A percentile compares a stretch with the other conserved stretches of the same genome.
Conservation (phyloP, 2,113 vertebrate genomes). For the Zingel zingel region DNA sequence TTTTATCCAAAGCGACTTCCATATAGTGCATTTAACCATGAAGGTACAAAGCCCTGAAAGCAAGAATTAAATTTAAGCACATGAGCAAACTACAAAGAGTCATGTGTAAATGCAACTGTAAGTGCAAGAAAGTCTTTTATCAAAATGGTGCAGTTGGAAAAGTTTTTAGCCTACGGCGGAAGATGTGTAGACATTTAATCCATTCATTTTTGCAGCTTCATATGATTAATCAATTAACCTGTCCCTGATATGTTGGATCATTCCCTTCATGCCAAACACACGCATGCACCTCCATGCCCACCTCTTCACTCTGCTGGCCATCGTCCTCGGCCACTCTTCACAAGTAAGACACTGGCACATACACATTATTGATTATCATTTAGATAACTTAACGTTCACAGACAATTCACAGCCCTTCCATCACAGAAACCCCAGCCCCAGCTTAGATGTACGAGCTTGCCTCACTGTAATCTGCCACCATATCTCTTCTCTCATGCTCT, state of each 20-base stretch:
- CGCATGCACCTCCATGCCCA: neutral
- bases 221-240: slow-evolving; percentile 27
- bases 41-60: too few relatives aligned
- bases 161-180: too few relatives aligned
- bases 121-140: too few relatives aligned
- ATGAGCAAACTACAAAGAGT: too few relatives aligned
- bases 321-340: slow-evolving; percentile 88
- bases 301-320: slow-evolving; percentile 11
- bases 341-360: slow-evolving; percentile 89
- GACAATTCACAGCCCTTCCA: slow-evolving; percentile 87
- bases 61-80: too few relatives aligned
- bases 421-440: slow-evolving; percentile 71
- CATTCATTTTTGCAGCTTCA: too few relatives aligned
- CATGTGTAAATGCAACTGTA: too few relatives aligned
- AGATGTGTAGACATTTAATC: too few relatives aligned
- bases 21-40: too few relatives aligned
- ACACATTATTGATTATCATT: slow-evolving; percentile 98
- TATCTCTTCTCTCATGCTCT: slow-evolving; percentile 89
- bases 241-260: slow-evolving; percentile 83
- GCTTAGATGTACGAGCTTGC: slow-evolving; percentile 88
- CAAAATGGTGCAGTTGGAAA: too few relatives aligned
- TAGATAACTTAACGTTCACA: slow-evolving; percentile 98
- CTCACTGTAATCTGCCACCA: slow-evolving; percentile 89
- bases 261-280: slow-evolving; percentile 8
- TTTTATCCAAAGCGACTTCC: too few relatives aligned